Percentiles rank a stretch among this genome's conserved stretches.
These are phyloP conservation scores for Drosophila pachea DNA, from an alignment of 1,140 invertebrate species.

Conservation along the genomic window DNA sequence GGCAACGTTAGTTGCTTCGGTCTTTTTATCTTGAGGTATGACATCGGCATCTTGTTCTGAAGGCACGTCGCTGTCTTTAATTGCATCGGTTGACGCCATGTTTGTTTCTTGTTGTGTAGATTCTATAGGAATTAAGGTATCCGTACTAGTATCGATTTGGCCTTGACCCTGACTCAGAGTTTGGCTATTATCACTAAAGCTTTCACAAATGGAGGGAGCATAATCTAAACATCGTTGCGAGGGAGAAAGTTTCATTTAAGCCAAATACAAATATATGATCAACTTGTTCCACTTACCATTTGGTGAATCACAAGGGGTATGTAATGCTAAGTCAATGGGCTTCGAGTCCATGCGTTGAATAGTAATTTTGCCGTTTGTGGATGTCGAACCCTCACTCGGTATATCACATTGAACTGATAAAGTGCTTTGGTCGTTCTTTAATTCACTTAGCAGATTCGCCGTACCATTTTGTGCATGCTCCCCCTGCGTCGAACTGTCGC, in stretches of 20 bases:
- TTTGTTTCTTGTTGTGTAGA: conserved; percentile 12
- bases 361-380: conserved; percentile 34
- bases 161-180: conserved; percentile 48
- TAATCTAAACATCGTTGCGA: conserved; percentile 30
- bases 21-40: conserved; percentile 37
- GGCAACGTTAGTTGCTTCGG: conserved; percentile 17
- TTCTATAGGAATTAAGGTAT: conserved; percentile 78
- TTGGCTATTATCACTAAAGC: conserved; percentile 49
- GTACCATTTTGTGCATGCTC: conserved; percentile 22
- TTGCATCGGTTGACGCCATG: conserved; percentile 8
- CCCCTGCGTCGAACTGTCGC: conserved; percentile 26
- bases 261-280: not conserved
- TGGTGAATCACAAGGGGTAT: conserved; percentile 23
- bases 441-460: conserved; percentile 29
- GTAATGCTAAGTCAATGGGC: conserved; percentile 8
- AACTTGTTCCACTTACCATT: conserved; percentile 21
- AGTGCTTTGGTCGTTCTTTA: conserved; percentile 53
- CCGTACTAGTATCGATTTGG: conserved; percentile 79
- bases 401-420: conserved; percentile 45
- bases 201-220: conserved; percentile 34
- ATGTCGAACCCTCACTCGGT: conserved; percentile 24
- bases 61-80: conserved; percentile 21
- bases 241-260: not conserved
- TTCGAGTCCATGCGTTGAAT: conserved; percentile 35
- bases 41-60: conserved; percentile 16